These are phyloP conservation scores for Euglossa dilemma DNA, from an alignment of 1,140 invertebrate species.

Conservation along the genomic window DNA sequence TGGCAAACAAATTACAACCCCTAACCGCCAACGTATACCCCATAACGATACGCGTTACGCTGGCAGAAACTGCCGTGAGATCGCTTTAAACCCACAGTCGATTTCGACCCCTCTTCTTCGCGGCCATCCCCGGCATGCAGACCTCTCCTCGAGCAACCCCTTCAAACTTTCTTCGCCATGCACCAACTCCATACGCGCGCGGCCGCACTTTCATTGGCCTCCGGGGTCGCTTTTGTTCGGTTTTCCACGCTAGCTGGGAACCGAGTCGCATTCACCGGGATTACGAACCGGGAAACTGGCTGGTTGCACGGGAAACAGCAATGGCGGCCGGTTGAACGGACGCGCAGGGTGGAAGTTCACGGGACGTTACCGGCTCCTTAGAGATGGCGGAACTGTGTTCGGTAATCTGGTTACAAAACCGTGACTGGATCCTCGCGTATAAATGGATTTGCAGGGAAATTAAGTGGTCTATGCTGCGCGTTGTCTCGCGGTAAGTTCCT, in stretches of 20 bases:
- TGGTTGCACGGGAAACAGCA: not conserved
- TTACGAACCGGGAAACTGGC: constrained; percentile 37
- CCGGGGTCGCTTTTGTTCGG: not conserved
- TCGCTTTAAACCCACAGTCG: not conserved
- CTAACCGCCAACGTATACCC: not conserved
- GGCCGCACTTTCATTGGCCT: not conserved
- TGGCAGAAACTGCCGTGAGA: not conserved
- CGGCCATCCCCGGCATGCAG: not conserved
- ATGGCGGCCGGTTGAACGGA: too few species aligned
- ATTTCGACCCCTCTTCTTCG: not conserved
- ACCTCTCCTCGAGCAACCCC: not conserved
- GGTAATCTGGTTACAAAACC: constrained; percentile 31
- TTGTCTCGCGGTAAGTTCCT: constrained; percentile 29
- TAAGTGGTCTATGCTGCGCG: constrained; percentile 18
- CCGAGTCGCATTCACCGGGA: not conserved
- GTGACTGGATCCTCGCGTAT: constrained; percentile 15
- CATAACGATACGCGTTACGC: not conserved
- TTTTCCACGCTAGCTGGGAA: constrained; percentile 10
- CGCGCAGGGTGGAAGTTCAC: not conserved
- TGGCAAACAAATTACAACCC: not conserved
- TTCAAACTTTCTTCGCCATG: not conserved
- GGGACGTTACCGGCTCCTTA: not conserved
- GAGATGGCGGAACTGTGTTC: constrained; percentile 2
- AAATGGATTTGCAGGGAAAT: constrained; percentile 35
- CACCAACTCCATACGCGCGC: not conserved